These are phyloP conservation scores for Borostomias antarcticus DNA, from an alignment of 2,797 vertebrate genomes.

Conservation along the genomic window DNA sequence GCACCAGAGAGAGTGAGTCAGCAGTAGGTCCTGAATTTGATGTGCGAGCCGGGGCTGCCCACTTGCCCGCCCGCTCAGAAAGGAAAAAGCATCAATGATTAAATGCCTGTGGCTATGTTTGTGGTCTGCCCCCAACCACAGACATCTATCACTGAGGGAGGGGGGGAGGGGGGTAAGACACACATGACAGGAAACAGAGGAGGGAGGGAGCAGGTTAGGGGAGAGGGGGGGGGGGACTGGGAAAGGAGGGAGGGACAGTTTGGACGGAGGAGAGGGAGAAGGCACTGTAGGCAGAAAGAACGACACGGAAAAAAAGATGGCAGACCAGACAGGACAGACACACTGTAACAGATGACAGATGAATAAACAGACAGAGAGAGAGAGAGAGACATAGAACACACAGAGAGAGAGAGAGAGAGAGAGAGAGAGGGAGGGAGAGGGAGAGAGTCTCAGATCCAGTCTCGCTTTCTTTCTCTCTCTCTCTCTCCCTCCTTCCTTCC, in stretches of 20 bases:
- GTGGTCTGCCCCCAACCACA: slow-evolving; percentile 41
- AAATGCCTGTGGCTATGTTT: slow-evolving; percentile 65
- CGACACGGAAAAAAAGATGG: slow-evolving; percentile 44
- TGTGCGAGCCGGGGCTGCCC: slow-evolving; percentile 62
- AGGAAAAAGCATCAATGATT: slow-evolving; percentile 74
- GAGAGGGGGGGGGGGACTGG: background rate
- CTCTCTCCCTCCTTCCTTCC: slow-evolving; percentile 54
- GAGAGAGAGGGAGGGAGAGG: no score
- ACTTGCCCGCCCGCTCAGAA: slow-evolving; percentile 61
- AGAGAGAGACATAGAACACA: no score
- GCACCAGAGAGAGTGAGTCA: no score
- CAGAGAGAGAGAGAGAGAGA: no score
- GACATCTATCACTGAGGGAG: slow-evolving; percentile 18
- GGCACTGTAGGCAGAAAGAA: slow-evolving; percentile 33
- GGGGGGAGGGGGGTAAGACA: slow-evolving; percentile 13
- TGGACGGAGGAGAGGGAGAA: slow-evolving; percentile 30
- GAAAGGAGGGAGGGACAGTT: slow-evolving; percentile 11
- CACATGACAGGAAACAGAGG: slow-evolving; percentile 29
- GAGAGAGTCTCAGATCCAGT: no score
- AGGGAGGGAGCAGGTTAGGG: slow-evolving; percentile 42
- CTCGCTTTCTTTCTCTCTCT: no score
- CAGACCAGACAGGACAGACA: no score
- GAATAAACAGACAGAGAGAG: no score
- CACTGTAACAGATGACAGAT: no score
- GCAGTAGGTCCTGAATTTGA: no score